Conservation (phyloP, 2,797 vertebrate genomes). For the Hippopotamyrus pictus region DNA sequence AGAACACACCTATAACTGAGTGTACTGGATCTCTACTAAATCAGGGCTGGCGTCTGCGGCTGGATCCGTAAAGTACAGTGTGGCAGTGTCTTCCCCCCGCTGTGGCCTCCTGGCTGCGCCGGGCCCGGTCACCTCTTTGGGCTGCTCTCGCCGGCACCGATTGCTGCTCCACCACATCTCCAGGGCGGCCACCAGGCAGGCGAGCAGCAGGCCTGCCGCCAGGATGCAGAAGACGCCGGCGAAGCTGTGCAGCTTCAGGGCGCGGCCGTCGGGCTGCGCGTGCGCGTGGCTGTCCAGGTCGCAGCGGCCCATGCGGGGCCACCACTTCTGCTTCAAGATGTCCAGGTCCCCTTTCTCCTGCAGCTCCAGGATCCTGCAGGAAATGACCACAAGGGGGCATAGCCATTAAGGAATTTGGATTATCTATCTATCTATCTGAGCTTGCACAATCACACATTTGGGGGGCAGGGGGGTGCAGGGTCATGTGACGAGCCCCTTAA, state of each 20-base stretch:
- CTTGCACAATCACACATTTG: background rate
- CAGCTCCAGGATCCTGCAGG: constrained; percentile 86
- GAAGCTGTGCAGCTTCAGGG: constrained; percentile 94
- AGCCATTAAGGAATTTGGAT: background rate
- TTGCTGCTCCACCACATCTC: constrained; percentile 96
- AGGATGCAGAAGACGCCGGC: constrained; percentile 96
- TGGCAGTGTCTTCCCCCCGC: constrained; percentile 66
- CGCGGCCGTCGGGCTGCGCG: constrained; percentile 81
- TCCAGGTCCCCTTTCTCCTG: constrained; percentile 95
- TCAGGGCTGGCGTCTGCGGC: constrained; percentile 60
- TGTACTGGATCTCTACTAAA: constrained; percentile 71
- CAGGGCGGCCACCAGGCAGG: constrained; percentile 89
- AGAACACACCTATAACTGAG: constrained; percentile 62
- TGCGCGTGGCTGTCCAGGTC: constrained; percentile 76
- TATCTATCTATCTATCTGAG: background rate
- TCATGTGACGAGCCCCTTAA: background rate
- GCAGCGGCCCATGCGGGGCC: constrained; percentile 88
- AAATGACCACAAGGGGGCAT: background rate
- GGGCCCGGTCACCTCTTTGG: constrained; percentile 90
- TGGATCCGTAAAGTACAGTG: constrained; percentile 75
- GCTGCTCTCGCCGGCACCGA: constrained; percentile 85
- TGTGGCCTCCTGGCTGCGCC: constrained; percentile 58
- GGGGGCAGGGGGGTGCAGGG: background rate
- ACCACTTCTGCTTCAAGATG: constrained; percentile 97
- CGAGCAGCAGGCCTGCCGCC: constrained; percentile 89